A percentile compares a stretch with the other conserved stretches of the same genome.
Conservation (phyloP, 2,797 vertebrate genomes). For the Cyclura pinguis region DNA sequence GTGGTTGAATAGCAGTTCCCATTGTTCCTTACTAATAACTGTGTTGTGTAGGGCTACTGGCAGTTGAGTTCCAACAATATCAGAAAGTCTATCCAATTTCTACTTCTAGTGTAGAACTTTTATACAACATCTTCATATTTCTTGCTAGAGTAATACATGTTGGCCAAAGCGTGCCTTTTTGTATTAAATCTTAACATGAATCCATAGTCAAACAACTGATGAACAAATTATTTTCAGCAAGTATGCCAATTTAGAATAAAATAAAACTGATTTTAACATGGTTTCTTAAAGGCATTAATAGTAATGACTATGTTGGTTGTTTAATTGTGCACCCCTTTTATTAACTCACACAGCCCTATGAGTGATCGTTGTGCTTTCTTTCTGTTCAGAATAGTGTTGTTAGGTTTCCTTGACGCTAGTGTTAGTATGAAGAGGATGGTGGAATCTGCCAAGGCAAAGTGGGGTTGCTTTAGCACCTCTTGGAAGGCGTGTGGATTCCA, state of each 20-base stretch:
- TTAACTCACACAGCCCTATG: not conserved
- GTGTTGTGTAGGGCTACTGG: too few species aligned
- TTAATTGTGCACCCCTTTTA: conserved; percentile 3
- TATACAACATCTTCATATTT: not conserved
- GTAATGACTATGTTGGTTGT: not conserved
- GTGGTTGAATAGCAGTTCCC: too few species aligned
- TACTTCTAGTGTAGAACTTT: not conserved
- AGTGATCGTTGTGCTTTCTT: not conserved
- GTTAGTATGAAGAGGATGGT: conserved; percentile 2
- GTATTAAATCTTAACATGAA: conserved; percentile 37
- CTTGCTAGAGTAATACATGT: conserved; percentile 22
- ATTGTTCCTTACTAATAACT: too few species aligned
- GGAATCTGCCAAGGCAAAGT: conserved; percentile 22
- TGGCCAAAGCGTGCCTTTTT: not conserved
- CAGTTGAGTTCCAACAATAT: too few species aligned
- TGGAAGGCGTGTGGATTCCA: not conserved
- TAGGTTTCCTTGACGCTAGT: conserved; percentile 15
- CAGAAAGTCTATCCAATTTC: too few species aligned
- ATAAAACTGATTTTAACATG: not conserved
- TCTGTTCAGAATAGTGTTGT: not conserved
- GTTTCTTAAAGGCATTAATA: not conserved
- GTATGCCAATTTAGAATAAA: not conserved
- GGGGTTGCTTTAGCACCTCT: not conserved
- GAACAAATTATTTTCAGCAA: not conserved
- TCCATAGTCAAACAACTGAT: not conserved